Evolutionary conservation across 2,113 vertebrate species (phyloP).

Genomic region (Parotia lawesii): DNA sequence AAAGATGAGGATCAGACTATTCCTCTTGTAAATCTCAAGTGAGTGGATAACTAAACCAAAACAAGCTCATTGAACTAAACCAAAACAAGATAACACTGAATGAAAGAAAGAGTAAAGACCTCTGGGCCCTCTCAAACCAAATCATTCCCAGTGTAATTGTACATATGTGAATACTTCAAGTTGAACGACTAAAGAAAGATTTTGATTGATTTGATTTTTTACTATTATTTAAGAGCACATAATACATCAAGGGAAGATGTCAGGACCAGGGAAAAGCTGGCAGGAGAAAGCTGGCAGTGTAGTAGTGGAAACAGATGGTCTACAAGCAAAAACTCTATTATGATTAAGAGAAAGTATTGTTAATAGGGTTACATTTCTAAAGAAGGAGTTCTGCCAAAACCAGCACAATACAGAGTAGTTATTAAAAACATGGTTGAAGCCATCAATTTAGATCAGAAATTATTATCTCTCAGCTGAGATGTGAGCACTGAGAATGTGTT

Average conservation of each 20-base stretch:
- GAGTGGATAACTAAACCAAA: background rate
- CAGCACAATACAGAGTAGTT: background rate
- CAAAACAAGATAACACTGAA: background rate
- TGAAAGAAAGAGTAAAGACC: background rate
- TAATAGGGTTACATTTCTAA: background rate
- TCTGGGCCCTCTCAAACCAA: background rate
- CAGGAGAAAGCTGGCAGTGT: background rate
- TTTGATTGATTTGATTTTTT: background rate
- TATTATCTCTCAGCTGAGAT: background rate
- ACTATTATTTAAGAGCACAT: background rate
- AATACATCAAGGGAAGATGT: background rate
- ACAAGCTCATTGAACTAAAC: background rate
- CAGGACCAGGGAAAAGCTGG: background rate
- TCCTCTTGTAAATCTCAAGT: background rate
- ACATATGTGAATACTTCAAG: background rate
- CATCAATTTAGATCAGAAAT: background rate
- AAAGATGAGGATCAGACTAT: background rate
- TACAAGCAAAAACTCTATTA: background rate
- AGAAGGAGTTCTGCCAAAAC: background rate
- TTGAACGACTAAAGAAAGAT: background rate
- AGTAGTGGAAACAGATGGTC: background rate
- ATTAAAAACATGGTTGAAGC: background rate
- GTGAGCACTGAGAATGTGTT: background rate
- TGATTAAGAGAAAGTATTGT: constrained; percentile 1
- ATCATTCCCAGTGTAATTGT: background rate